A percentile compares a stretch with the other conserved stretches of the same genome.
These are phyloP conservation scores for Hydropsyche betteni DNA, from an alignment of 2,888 invertebrate species.

Conservation along the genomic window DNA sequence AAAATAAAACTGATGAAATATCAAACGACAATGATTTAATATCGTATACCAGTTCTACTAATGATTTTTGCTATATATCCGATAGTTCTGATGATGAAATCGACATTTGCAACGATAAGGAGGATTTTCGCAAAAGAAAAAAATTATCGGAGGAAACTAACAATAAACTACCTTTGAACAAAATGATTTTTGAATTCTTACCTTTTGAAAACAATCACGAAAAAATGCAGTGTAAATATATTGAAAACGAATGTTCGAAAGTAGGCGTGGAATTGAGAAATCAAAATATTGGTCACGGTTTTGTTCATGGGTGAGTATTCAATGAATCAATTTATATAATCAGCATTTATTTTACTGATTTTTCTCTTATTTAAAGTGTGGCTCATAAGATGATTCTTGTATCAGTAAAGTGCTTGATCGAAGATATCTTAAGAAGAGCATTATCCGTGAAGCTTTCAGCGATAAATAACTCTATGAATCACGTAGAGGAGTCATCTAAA, in stretches of 20 bases:
- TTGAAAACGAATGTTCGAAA: conserved; percentile 60
- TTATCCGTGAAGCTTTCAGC: conserved; percentile 55
- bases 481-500: neutral
- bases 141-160: neutral
- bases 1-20: conserved; percentile 7
- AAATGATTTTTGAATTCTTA: conserved; percentile 52
- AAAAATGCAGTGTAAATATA: conserved; percentile 57
- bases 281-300: conserved; percentile 61
- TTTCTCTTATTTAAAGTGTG: conserved; percentile 55
- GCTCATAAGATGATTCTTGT: conserved; percentile 65
- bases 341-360: neutral
- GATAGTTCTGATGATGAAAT: conserved; percentile 59
- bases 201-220: conserved; percentile 58
- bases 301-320: conserved; percentile 60
- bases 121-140: neutral
- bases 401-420: conserved; percentile 64
- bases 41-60: too few relatives aligned
- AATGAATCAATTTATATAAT: conserved; percentile 10
- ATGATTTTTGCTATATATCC: conserved; percentile 32
- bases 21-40: neutral
- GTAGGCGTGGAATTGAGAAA: conserved; percentile 62
- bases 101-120: conserved; percentile 55
- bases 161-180: neutral
- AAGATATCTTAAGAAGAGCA: conserved; percentile 61
- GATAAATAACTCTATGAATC: neutral